These are phyloP conservation scores for Drosophila fuyamai DNA, from an alignment of 1,140 invertebrate species.

Conservation along the genomic window DNA sequence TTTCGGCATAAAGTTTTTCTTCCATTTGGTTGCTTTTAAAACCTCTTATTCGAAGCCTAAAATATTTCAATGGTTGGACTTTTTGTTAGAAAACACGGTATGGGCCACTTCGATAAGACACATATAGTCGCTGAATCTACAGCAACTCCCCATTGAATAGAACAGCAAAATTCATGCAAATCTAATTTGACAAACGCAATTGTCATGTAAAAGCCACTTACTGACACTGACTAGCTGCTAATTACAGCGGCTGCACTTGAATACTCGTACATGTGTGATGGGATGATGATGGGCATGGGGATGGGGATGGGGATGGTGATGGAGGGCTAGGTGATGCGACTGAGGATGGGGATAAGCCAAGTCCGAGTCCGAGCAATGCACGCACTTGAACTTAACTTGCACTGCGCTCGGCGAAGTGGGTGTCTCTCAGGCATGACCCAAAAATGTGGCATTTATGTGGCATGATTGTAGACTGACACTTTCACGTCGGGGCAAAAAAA, in stretches of 20 bases:
- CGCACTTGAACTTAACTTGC: constrained; percentile 48
- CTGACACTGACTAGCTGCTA: constrained; percentile 43
- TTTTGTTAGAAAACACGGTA: not conserved
- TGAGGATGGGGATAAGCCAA: not conserved
- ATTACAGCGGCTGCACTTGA: constrained; percentile 45
- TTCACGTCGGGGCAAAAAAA: not conserved
- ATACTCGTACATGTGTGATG: not conserved
- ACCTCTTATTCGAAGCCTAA: too few species aligned
- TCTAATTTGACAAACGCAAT: constrained; percentile 40
- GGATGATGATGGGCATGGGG: not conserved
- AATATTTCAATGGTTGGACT: not conserved
- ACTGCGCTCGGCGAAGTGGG: not conserved
- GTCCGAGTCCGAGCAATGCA: constrained; percentile 27
- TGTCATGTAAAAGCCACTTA: constrained; percentile 51
- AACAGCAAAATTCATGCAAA: constrained; percentile 21
- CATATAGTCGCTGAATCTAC: not conserved
- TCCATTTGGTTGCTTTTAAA: too few species aligned
- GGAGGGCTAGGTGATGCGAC: not conserved
- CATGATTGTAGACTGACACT: not conserved
- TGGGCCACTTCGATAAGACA: not conserved
- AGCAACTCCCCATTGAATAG: constrained; percentile 3
- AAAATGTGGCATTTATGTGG: constrained; percentile 2
- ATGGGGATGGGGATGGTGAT: not conserved
- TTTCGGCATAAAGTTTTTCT: not conserved
- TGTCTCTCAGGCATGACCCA: constrained; percentile 1